Evolutionary conservation across 1,140 invertebrate species (phyloP), one percentile per base, ranked within the genome.

Genomic region (Musca vetustissima): DNA sequence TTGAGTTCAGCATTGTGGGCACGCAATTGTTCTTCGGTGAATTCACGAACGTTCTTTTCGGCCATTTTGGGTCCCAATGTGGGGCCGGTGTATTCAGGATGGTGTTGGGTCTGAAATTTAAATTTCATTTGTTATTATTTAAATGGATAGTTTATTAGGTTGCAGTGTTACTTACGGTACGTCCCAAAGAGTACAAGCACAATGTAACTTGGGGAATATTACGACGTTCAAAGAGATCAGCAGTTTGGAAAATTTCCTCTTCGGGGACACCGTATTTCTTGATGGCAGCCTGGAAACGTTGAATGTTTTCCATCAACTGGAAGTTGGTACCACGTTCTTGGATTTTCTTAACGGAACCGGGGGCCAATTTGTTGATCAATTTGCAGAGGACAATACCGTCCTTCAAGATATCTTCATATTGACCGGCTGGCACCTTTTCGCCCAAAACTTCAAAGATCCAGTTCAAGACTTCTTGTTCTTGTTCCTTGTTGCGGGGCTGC

Each of bases 161-260:
- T 43, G 36, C 13, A 22, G 22, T 25, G n/a, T n/a, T 72, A 89
- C 93, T 92, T 88, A 98, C 95, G 69, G 93, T 89, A 86, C 95
- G 89, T 22, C 91, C 95, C 49, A 98, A 86, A 3, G 95, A 88
- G 75, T 95, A 95, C 17, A 98, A 84, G 76, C 93, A 95, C 52
- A 96, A 86, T 1, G 94, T 95, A 50, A 99, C 97, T 89, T 98
- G 95, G 66, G 94, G 89, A 83, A 99, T 96, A 86, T 99, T 98
- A 75, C 97, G 89, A 79, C 90, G 91, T 83, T 99, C 97, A 81
- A 97, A 99, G 7, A 99, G 86, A 87, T 98, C 97, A 36, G 97
- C 96, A 0, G 97, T 98, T 85, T 99, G 97, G 88, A 99, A 99
- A 74, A 98, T 95, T 87, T 99, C 97, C 81, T 97, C 94, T 76